These are phyloP conservation scores for Prosopocoilus inquinatus DNA, from an alignment of 2,888 invertebrate genomes.

Conservation along the genomic window DNA sequence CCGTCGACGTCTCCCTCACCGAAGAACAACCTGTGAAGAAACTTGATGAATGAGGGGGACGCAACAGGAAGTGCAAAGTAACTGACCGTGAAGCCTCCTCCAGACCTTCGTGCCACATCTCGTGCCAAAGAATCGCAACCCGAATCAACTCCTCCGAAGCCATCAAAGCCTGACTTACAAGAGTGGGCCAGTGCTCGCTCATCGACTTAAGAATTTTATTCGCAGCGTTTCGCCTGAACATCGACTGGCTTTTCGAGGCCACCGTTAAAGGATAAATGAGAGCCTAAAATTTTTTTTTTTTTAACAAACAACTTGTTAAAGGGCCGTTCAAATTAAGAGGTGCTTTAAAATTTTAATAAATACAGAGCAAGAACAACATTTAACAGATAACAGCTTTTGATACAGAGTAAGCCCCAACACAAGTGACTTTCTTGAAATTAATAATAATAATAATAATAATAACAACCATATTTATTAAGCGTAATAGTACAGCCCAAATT, in stretches of 20 bases:
- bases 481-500: too few species aligned
- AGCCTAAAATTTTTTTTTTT: slow-evolving; percentile 62
- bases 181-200: slow-evolving; percentile 87
- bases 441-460: too few species aligned
- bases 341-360: too few species aligned
- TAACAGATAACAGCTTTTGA: too few species aligned
- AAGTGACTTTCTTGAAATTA: too few species aligned
- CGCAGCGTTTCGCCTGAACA: slow-evolving; percentile 83
- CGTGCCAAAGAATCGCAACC: slow-evolving; percentile 99
- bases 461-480: too few species aligned
- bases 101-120: slow-evolving; percentile 98
- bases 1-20: slow-evolving; percentile 94
- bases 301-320: background rate
- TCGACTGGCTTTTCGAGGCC: slow-evolving; percentile 90
- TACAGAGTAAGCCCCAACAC: too few species aligned
- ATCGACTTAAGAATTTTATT: slow-evolving; percentile 93
- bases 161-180: slow-evolving; percentile 95
- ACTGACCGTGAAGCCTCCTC: slow-evolving; percentile 80
- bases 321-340: background rate
- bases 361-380: too few species aligned
- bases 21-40: slow-evolving; percentile 74
- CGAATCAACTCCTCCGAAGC: slow-evolving; percentile 95
- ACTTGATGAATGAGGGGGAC: background rate
- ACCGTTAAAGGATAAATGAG: slow-evolving; percentile 97
- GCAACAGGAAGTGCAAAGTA: background rate